Evolutionary conservation across 2,888 invertebrate genomes (phyloP), one percentile per base, ranked within the genome.

Genomic region (Macrostomum cliftonense): DNA sequence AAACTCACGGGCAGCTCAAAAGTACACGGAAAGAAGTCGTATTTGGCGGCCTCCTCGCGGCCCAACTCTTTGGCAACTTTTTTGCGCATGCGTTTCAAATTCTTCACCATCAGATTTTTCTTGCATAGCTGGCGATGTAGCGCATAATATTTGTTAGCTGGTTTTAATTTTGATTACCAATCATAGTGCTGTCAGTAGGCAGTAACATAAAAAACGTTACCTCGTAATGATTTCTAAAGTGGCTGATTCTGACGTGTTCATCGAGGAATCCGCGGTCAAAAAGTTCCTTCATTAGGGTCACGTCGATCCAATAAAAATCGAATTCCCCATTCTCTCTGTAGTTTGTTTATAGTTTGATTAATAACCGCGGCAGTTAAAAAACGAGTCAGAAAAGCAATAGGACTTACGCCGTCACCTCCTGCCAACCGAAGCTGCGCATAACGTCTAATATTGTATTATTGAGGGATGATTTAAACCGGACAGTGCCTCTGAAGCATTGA

Each of bases 161-260:
- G n/a, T n/a, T n/a, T n/a, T n/a, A n/a, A n/a, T n/a, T n/a, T n/a
- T n/a, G n/a, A n/a, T n/a, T n/a, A n/a, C n/a, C n/a, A n/a, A n/a
- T n/a, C n/a, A n/a, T n/a, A n/a, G n/a, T n/a, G n/a, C n/a, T n/a
- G n/a, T n/a, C n/a, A n/a, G n/a, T n/a, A n/a, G n/a, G n/a, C n/a
- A 42, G 4, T 13, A n/a, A 45, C 12, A 11, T 9, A 2, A 12
- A 38, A 50, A 2, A 0, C 2, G 37, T 40, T n/a, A 67, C 67
- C 63, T 70, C 77, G 60, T 75, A 76, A 59, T 77, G 76, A 56
- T 77, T 78, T 36, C 75, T 68, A 57, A 77, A 77, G 59, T 77
- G 77, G 14, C 75, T 73, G n/a, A 78, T 72, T 50, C 70, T 68
- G 59, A 77, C 76, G 47, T 70, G 70, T 54, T 71, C 74, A 53